These are phyloP conservation scores for Anarrhichthys ocellatus DNA, from an alignment of 2,113 vertebrate genomes.

Conservation along the genomic window DNA sequence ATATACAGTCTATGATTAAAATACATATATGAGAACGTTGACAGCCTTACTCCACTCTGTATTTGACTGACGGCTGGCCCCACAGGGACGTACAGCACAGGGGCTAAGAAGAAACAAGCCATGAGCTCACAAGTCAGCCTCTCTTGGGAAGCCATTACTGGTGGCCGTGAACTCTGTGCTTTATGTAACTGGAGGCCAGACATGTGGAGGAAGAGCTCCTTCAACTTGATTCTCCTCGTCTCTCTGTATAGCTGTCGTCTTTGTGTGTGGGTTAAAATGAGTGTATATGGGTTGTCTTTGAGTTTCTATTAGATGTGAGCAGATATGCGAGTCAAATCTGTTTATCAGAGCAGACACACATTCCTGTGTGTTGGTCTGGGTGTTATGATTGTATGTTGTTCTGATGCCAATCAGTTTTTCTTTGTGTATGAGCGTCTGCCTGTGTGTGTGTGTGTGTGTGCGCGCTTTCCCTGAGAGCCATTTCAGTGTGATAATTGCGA, in stretches of 20 bases:
- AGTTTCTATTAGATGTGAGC: background rate
- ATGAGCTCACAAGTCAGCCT: background rate
- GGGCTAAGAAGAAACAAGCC: background rate
- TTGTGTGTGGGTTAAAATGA: background rate
- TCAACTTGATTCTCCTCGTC: background rate
- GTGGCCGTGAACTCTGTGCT: background rate
- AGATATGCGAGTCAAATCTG: no score
- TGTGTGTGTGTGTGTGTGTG: background rate
- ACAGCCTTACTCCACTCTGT: background rate
- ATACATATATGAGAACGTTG: no score
- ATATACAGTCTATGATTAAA: no score
- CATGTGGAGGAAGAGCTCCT: slow-evolving; percentile 1
- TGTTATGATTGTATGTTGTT: background rate
- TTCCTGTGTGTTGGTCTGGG: background rate
- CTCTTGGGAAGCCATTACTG: background rate
- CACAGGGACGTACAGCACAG: background rate
- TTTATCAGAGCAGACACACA: background rate
- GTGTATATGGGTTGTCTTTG: background rate
- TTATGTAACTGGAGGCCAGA: background rate
- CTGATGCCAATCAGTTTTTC: background rate
- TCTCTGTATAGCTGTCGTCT: background rate
- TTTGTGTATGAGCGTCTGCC: background rate
- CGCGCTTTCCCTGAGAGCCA: background rate
- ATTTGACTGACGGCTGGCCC: background rate
- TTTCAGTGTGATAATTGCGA: slow-evolving; percentile 38